Evolutionary conservation across 1,140 invertebrate genomes (phyloP).

Genomic region (Lepidurus couesii): DNA sequence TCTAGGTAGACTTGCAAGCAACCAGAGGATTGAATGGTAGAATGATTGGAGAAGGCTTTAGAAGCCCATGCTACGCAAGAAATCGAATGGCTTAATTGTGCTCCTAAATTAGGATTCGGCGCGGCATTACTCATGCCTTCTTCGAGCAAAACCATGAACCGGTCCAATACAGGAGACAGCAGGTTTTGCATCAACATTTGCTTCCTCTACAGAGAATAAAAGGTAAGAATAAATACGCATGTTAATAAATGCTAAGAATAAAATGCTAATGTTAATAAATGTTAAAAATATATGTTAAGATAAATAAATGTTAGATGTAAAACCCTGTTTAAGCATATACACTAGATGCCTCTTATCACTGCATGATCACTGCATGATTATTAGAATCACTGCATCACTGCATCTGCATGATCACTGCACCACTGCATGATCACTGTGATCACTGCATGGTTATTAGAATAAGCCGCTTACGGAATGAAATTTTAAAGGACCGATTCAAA

Average conservation of each 20-base stretch:
- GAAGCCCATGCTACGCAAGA: constrained; percentile 52
- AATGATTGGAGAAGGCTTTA: constrained; percentile 55
- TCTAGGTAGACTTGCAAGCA: constrained; percentile 51
- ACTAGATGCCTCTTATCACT: no score
- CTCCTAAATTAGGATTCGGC: constrained; percentile 44
- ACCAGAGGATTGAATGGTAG: constrained; percentile 51
- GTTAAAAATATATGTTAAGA: no score
- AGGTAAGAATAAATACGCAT: neutral
- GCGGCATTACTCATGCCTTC: constrained; percentile 47
- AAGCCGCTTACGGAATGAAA: no score
- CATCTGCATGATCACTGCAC: no score
- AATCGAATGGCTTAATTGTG: constrained; percentile 50
- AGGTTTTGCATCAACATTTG: constrained; percentile 36
- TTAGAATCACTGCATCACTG: no score
- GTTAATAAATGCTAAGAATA: neutral
- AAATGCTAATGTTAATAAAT: no score
- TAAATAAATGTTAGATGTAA: no score
- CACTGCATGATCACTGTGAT: no score
- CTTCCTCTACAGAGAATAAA: constrained; percentile 14
- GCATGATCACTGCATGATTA: no score
- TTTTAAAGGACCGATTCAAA: no score
- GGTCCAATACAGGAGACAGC: constrained; percentile 38
- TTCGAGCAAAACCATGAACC: constrained; percentile 38
- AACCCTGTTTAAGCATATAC: no score
- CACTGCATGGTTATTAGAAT: no score